phyloP scores from a whole-genome alignment of 2,113 vertebrate species.

The Excalfactoria chinensis region DNA sequence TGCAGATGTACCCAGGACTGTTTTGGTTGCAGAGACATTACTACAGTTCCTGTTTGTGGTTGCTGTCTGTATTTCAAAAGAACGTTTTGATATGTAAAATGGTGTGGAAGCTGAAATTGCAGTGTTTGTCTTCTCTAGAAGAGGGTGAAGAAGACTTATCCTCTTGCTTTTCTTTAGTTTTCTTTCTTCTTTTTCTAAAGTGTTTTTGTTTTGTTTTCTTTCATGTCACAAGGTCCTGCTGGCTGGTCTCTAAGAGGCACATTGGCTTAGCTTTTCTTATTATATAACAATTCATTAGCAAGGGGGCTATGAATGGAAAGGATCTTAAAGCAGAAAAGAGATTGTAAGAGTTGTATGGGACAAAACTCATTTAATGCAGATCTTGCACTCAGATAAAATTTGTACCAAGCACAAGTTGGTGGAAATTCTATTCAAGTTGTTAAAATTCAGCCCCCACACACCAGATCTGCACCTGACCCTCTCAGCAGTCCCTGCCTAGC shows the following conservation, averaged over 20 bases:
- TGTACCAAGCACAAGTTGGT: not conserved
- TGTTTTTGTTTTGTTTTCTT: not conserved
- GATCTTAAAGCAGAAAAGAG: not conserved
- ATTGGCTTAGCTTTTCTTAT: not conserved
- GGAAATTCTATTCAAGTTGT: not conserved
- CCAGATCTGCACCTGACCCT: not conserved
- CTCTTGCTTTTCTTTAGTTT: not conserved
- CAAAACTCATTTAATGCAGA: not conserved
- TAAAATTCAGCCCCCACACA: not conserved
- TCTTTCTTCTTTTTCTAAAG: not conserved
- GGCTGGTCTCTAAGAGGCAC: not conserved
- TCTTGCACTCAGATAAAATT: not conserved
- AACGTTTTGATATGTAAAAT: conserved; percentile 33
- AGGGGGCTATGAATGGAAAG: not conserved
- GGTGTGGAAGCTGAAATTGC: conserved; percentile 34
- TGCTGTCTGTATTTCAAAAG: conserved; percentile 54
- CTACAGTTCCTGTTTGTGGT: conserved; percentile 66
- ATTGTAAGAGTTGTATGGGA: not conserved
- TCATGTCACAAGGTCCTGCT: not conserved
- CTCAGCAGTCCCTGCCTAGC: not conserved
- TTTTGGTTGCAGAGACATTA: conserved; percentile 62
- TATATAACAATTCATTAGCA: not conserved
- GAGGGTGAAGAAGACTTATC: not conserved
- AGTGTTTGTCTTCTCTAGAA: conserved; percentile 23
- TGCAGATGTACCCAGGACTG: conserved; percentile 29